phyloP scores from a whole-genome alignment of 2,888 invertebrate species.

The Mongoloraphidia duomilia region DNA sequence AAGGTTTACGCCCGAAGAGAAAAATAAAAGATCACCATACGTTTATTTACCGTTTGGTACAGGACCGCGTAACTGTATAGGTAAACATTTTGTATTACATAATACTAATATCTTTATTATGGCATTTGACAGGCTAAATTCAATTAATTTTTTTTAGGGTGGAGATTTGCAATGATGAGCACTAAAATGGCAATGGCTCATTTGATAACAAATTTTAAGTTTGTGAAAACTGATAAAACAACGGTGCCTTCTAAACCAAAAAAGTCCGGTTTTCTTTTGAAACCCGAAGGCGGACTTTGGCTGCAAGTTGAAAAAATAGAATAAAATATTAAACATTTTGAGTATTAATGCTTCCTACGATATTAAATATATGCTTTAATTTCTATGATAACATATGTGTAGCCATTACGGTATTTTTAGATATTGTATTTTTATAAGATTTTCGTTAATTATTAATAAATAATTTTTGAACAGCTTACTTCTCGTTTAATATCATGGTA shows the following conservation, averaged over 20 bases:
- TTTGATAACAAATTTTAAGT: not conserved
- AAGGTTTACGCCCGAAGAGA: slow-evolving; percentile 20
- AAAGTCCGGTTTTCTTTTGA: not conserved
- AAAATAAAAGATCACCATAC: slow-evolving; percentile 14
- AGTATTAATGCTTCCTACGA: too few relatives aligned
- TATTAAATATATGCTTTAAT: too few relatives aligned
- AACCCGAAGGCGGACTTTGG: not conserved
- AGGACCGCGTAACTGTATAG: slow-evolving; percentile 18
- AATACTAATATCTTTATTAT: slow-evolving; percentile 1
- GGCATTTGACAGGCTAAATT: not conserved
- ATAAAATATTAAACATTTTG: too few relatives aligned
- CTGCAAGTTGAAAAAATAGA: too few relatives aligned
- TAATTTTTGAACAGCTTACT: too few relatives aligned
- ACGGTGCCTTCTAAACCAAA: not conserved
- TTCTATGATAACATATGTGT: too few relatives aligned
- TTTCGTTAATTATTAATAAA: too few relatives aligned
- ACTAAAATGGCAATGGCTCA: slow-evolving; percentile 1
- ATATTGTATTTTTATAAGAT: too few relatives aligned
- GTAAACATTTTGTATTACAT: slow-evolving; percentile 8
- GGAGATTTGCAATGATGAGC: slow-evolving; percentile 1
- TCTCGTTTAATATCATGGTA: too few relatives aligned
- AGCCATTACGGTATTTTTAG: too few relatives aligned
- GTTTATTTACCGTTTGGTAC: slow-evolving; percentile 21
- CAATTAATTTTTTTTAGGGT: not conserved
- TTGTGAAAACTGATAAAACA: not conserved